phyloP scores from a whole-genome alignment of 2,113 vertebrate genomes.

The Cavia aperea region DNA sequence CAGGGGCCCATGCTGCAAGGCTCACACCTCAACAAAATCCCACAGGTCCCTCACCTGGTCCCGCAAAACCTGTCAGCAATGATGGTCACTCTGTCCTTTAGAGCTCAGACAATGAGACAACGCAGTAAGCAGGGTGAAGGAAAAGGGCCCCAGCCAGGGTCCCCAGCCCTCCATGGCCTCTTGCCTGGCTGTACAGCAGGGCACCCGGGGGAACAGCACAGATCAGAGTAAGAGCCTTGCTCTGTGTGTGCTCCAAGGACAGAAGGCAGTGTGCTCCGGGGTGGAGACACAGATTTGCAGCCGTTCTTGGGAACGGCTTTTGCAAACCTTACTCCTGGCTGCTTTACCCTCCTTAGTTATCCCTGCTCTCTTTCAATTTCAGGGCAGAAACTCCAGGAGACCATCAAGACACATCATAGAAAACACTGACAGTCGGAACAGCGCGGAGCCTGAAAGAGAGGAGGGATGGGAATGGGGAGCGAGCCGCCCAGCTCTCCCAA shows the following conservation, averaged over 20 bases:
- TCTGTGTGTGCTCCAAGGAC: neutral
- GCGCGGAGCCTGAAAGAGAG: neutral
- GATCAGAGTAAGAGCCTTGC: neutral
- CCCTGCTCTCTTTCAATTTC: neutral
- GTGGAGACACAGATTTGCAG: neutral
- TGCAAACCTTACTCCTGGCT: neutral
- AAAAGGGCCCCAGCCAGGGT: neutral
- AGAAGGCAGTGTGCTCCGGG: neutral
- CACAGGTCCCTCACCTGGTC: neutral
- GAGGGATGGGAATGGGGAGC: neutral
- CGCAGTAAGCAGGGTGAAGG: neutral
- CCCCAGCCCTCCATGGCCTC: neutral
- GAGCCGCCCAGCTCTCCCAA: neutral
- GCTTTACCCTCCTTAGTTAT: neutral
- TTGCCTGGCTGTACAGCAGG: neutral
- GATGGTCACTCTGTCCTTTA: neutral
- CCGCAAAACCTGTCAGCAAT: neutral
- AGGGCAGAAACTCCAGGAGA: neutral
- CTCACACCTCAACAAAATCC: neutral
- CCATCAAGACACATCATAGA: neutral
- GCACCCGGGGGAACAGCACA: neutral
- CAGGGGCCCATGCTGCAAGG: no score
- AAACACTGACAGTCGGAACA: neutral
- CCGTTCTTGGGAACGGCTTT: neutral
- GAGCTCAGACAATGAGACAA: neutral